Evolutionary conservation across 2,888 invertebrate genomes (phyloP), one percentile per base, ranked within the genome.

Genomic region (Salticus scenicus): DNA sequence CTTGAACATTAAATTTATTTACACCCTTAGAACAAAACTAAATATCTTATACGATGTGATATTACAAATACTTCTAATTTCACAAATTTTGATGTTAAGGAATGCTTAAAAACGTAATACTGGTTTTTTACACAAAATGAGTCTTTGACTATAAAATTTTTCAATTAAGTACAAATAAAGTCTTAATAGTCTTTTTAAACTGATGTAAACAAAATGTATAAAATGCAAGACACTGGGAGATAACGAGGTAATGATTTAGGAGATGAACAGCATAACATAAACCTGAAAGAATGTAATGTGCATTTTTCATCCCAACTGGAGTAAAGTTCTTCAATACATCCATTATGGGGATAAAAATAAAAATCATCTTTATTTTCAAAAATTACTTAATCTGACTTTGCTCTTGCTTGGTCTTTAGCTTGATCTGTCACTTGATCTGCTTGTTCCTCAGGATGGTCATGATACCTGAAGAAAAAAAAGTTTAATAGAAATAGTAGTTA

Each of bases 401-500:
- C 57, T 5, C 20, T 17, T 17, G 57, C 14, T 57, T 57, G 5
- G 5, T 24, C 24, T 57, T 1, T 57, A 5, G 5, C 14, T 57
- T 57, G 5, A 5, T 24, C 12, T 57, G 4, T 57, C 57, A 4
- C 4, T 24, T 24, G 8, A 8, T 57, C 57, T 31, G 64, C 27
- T 5, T 76, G 69, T 31, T 84, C 83, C 42, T 84, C 83, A 28
- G 83, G 83, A 42, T 84, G 83, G 67, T 84, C 83, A 17, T 47
- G 67, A 67, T 84, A 84, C 0, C 83, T 84, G 42, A 47, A 51
- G 51, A 47, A 75, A n/a, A 37, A 80, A 24, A n/a, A n/a, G n/a
- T n/a, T n/a, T n/a, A n/a, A n/a, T n/a, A n/a, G 20, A 0, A 30
- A 24, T n/a, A 51, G 10, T 47, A 8, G 8, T 41, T 1, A 0